Base-by-base conservation (phyloP, 2,113 vertebrate genomes). In the Heteronetta atricapilla region DNA sequence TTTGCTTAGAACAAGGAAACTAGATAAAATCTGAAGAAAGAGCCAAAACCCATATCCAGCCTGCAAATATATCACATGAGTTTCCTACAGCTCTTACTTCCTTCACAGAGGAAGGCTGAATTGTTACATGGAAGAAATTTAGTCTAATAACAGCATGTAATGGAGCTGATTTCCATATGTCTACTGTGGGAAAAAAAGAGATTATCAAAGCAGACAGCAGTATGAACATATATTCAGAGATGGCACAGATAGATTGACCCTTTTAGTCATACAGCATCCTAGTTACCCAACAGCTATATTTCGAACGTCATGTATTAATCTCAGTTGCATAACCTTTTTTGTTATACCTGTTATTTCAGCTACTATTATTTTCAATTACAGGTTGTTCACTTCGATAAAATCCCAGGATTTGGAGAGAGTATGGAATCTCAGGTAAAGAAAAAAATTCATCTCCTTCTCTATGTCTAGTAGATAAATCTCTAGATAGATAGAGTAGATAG, bases 351-450 rank as follows among this genome's bases (percentile, higher is more conserved):
- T 60, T 88, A 84, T 81, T 95, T 95, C 62, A 91, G 19, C 34
- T 56, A 44, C 44, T 89, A 20, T 33, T 62, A 46, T 83, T 92
- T 59, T 50, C 53, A 76, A 90, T 94, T 94, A 60, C 76, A 89
- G 96, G 87, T 93, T 63, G 15, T 92, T 58, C 95, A 58, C 64
- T 87, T 96, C 3, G 88, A 89, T 17, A 90, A 96, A 89, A 94
- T 96, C 56, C 26, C 31, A 62, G 95, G 83, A 82, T 89, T 46
- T 67, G 76, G 25, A 86, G 92, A 90, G 8, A 63, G 62, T 17
- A 2, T 3, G 84, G 70, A 75, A 94, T 77, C 94, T 70, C 94
- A 96, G 96, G 96, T 97, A 96, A 19, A 64, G 59, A 85, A 91
- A 81, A 8, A 55, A 76, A 77, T 93, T 83, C 1, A 34, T 64